Percentiles rank a stretch among this genome's conserved stretches.
Conservation (phyloP, 2,888 invertebrate species). For the Petrolisthes cinctipes region DNA sequence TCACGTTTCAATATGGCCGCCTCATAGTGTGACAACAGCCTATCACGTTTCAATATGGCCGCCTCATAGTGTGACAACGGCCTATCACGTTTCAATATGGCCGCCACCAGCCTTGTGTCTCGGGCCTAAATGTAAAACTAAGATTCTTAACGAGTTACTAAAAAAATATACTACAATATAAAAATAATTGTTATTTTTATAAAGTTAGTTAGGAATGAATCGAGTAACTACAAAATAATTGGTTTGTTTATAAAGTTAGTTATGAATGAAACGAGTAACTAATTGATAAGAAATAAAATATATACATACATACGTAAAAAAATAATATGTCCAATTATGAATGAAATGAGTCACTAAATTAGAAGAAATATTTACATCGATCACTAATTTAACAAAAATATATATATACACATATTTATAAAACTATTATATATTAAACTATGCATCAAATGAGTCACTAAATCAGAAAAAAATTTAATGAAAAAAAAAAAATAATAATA, state of each 20-base stretch:
- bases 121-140: too few species aligned
- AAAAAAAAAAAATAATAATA: not conserved
- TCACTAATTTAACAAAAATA: conserved; percentile 14
- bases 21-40: too few species aligned
- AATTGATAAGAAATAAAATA: not conserved
- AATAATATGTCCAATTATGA: conserved; percentile 24
- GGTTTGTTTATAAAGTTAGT: too few species aligned
- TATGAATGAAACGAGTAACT: too few species aligned
- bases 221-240: too few species aligned
- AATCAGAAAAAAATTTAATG: conserved; percentile 23
- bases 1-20: too few species aligned
- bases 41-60: too few species aligned
- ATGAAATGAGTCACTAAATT: conserved; percentile 52
- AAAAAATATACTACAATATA: not conserved
- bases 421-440: conserved; percentile 29
- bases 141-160: too few species aligned
- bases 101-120: too few species aligned
- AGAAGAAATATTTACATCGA: conserved; percentile 55
- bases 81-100: too few species aligned
- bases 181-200: not conserved
- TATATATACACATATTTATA: conserved; percentile 9
- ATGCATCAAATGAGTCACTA: conserved; percentile 29
- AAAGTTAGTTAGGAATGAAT: too few species aligned
- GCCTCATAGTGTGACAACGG: too few species aligned
- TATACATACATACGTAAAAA: not conserved